Percentiles rank a stretch among this genome's conserved stretches.
phyloP scores from a whole-genome alignment of 2,888 invertebrate species.

The Ophioninae sp. region DNA sequence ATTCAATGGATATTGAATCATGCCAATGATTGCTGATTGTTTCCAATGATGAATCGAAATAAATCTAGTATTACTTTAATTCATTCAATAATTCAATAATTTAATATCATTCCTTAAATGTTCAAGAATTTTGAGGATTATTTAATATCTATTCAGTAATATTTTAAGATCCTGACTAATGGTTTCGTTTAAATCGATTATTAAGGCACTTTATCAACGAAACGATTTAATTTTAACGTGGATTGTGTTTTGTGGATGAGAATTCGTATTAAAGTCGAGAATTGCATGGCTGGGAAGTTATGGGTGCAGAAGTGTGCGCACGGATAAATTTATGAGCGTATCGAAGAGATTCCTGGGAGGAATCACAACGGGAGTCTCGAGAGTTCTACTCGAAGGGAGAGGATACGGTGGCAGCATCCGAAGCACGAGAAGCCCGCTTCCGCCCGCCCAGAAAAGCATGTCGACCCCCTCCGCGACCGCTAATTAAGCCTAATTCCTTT shows the following conservation, averaged over 20 bases:
- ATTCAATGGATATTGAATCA: background rate
- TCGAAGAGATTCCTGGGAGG: conserved; percentile 26
- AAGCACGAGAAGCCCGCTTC: conserved; percentile 41
- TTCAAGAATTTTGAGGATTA: too few relatives aligned
- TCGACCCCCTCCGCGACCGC: conserved; percentile 64
- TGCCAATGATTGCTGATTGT: too few relatives aligned
- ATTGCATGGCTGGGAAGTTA: background rate
- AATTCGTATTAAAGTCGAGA: background rate
- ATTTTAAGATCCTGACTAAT: too few relatives aligned
- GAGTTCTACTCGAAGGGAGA: conserved; percentile 16
- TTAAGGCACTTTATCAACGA: too few relatives aligned
- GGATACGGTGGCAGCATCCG: conserved; percentile 39
- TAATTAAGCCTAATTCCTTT: conserved; percentile 76
- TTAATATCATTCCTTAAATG: too few relatives aligned
- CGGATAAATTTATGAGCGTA: background rate
- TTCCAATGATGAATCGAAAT: too few relatives aligned
- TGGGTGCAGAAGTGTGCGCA: conserved; percentile 5
- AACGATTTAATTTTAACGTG: too few relatives aligned
- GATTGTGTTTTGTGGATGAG: too few relatives aligned
- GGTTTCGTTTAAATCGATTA: too few relatives aligned
- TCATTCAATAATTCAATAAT: too few relatives aligned
- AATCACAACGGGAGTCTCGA: conserved; percentile 41
- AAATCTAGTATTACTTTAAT: too few relatives aligned
- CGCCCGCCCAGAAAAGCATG: conserved; percentile 38
- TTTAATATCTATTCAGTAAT: too few relatives aligned